phyloP scores from a whole-genome alignment of 2,113 vertebrate genomes.

The Nothocercus julius region DNA sequence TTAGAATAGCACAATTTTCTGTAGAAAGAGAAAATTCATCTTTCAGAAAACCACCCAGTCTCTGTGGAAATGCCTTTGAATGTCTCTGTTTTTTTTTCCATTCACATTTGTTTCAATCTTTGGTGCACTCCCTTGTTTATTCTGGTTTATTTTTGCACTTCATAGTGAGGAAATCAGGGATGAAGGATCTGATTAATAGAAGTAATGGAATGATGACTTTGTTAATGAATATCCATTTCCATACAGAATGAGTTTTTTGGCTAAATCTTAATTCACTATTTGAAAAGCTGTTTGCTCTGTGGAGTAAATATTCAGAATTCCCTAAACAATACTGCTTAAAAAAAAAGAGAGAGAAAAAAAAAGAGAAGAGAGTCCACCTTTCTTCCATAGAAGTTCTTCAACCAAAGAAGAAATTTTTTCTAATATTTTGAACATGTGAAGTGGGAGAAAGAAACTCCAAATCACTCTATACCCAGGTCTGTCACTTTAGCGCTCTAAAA shows the following conservation, averaged over 20 bases:
- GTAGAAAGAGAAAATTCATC: not conserved
- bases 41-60: not conserved
- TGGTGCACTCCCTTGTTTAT: not conserved
- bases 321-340: not conserved
- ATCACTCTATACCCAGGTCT: not conserved
- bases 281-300: not conserved
- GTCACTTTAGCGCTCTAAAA: not conserved
- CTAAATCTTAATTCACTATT: not conserved
- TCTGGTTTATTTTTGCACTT: not conserved
- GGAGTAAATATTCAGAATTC: not conserved
- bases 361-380: not conserved
- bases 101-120: not conserved
- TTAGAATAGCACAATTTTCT: not conserved
- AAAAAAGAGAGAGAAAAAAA: not conserved
- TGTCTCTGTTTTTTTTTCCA: not conserved
- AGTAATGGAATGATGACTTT: not conserved
- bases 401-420: not conserved
- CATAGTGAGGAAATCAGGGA: not conserved
- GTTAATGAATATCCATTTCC: not conserved
- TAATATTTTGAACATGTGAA: not conserved
- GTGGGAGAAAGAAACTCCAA: not conserved
- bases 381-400: not conserved
- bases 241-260: not conserved
- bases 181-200: not conserved
- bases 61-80: not conserved